Conservation (phyloP, 2,888 invertebrate genomes). For the Cryptocephalus moraei region DNA sequence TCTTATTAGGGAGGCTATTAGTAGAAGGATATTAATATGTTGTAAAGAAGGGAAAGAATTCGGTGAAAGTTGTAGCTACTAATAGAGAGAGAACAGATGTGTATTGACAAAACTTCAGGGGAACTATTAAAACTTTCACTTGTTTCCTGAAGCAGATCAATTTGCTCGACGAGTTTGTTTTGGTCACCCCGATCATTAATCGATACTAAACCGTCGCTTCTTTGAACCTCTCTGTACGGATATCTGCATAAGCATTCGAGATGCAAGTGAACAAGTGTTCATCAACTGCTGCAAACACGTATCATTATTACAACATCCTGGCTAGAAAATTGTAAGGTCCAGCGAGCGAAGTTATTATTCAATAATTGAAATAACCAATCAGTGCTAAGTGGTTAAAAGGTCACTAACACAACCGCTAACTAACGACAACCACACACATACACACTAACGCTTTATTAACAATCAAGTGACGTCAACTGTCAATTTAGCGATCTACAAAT, state of each 20-base stretch:
- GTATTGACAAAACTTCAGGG: constrained; percentile 36
- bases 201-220: too few relatives aligned
- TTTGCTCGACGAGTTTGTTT: too few relatives aligned
- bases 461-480: constrained; percentile 25
- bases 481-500: constrained; percentile 23
- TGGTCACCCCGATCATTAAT: too few relatives aligned
- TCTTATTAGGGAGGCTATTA: constrained; percentile 35
- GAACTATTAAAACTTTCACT: constrained; percentile 34
- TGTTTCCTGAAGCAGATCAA: constrained; percentile 21
- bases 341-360: constrained; percentile 15
- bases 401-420: constrained; percentile 20
- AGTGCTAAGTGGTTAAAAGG: constrained; percentile 23
- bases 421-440: constrained; percentile 19
- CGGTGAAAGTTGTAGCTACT: constrained; percentile 4
- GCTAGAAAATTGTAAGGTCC: neutral
- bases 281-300: too few relatives aligned
- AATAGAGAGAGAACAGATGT: constrained; percentile 20
- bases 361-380: constrained; percentile 25
- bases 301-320: neutral
- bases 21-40: constrained; percentile 29
- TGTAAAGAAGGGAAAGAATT: constrained; percentile 18
- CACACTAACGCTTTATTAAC: constrained; percentile 20
- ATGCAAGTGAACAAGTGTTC: too few relatives aligned
- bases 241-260: too few relatives aligned
- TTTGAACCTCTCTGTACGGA: too few relatives aligned